Percentiles rank a stretch among this genome's conserved stretches.
These are phyloP conservation scores for Eunapius fragilis DNA, from an alignment of 37 sponge, comb jelly and placozoan species.

Conservation along the genomic window DNA sequence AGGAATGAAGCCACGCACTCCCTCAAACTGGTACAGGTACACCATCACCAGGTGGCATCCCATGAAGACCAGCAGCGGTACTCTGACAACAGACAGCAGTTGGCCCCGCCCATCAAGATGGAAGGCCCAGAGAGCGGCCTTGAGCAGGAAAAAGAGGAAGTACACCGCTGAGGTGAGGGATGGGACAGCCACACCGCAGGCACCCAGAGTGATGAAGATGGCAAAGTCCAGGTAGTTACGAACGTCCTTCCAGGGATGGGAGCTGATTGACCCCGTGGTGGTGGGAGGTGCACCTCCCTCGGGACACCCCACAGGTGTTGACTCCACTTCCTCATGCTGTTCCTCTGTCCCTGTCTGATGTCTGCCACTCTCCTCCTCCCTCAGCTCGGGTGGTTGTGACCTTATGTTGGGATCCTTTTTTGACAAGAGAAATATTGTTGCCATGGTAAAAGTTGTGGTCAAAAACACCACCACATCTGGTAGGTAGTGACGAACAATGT, in stretches of 20 bases:
- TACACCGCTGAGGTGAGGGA: constrained; percentile 60
- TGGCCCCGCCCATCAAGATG: not conserved
- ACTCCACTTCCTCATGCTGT: not conserved
- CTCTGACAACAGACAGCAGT: constrained; percentile 16
- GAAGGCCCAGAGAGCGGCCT: constrained; percentile 52
- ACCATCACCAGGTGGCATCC: constrained; percentile 68
- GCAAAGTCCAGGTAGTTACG: constrained; percentile 14
- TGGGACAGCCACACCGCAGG: constrained; percentile 52
- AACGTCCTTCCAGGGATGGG: not conserved
- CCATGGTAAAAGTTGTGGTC: constrained; percentile 19
- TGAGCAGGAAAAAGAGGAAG: constrained; percentile 41
- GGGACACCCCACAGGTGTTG: not conserved
- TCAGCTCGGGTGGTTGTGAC: not conserved
- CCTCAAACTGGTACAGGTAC: constrained; percentile 81
- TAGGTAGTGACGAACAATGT: constrained; percentile 64
- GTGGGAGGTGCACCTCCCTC: not conserved
- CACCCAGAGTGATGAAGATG: constrained; percentile 27
- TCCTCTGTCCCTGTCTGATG: not conserved
- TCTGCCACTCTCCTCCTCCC: not conserved
- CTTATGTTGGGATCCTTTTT: not conserved
- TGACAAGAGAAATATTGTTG: constrained; percentile 1
- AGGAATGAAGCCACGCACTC: constrained; percentile 29
- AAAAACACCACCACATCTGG: constrained; percentile 76
- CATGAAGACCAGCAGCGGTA: constrained; percentile 37
- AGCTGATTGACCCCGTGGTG: not conserved